Base-by-base conservation (phyloP, 2,888 invertebrate genomes). In the Dryomyza anilis region DNA sequence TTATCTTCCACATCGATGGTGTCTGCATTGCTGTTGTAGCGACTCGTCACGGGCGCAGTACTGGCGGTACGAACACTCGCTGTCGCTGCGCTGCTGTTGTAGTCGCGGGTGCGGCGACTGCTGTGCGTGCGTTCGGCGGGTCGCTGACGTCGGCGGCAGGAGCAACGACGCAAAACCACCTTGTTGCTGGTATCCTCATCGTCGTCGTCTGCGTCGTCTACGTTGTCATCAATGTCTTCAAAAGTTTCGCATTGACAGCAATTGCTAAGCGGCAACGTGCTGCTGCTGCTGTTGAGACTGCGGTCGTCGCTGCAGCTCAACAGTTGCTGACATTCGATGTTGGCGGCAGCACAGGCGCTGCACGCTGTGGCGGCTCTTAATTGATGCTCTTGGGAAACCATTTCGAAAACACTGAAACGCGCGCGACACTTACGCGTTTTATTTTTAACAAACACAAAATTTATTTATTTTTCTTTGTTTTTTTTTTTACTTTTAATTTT, bases 261-360 rank as follows among this genome's bases (percentile, higher is more conserved):
- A 58, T 67, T n/a, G n/a, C 29, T 70, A 71, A 12, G 66, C 48
- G 7, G 60, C 66, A n/a, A 70, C 68, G 27, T 68, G 52, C 23
- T 48, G 46, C 7, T 60, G 60, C 19, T 29, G 50, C 27, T 36
- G 39, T 39, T 43, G 45, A 10, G 7, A 29, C 33, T 55, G 29
- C 12, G 21, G 25, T 52, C 10, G 36, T 14, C 3, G 56, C 12
- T 27, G 23, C n/a, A 21, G n/a, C 19, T 16, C 39, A 33, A 33
- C 36, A 19, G 36, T 33, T 19, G 50, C 6, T 10, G 56, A 21
- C 27, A 3, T 45, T 7, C 45, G 57, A 12, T 46, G 50, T 12
- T 33, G 25, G 25, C 29, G 19, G 46, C 29, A 25, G 27, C 29
- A 48, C 46, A 21, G 16, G 39, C 46, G 39, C 10, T 12, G 36